phyloP scores from a whole-genome alignment of 2,888 invertebrate species.

The Venusia cambrica region DNA sequence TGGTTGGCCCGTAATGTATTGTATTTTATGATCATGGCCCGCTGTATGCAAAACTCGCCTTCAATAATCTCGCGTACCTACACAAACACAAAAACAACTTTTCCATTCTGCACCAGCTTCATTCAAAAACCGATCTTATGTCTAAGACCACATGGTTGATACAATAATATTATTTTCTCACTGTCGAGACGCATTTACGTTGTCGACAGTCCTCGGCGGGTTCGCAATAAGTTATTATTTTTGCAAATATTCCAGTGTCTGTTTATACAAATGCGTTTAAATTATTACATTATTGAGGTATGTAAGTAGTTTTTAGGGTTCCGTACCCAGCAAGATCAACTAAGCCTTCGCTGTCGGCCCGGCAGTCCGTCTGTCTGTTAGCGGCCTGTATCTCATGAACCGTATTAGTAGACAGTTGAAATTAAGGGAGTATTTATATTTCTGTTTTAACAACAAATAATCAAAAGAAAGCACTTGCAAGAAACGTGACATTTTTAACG shows the following conservation, averaged over 20 bases:
- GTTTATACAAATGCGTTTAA: constrained; percentile 46
- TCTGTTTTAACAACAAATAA: no score
- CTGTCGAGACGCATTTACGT: constrained; percentile 39
- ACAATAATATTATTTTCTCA: constrained; percentile 1
- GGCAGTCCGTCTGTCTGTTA: no score
- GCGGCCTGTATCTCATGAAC: no score
- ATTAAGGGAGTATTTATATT: no score
- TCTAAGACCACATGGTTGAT: constrained; percentile 15
- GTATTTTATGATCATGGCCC: constrained; percentile 69
- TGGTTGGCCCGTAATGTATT: constrained; percentile 65
- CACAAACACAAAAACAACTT: constrained; percentile 49
- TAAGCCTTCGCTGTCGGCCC: no score
- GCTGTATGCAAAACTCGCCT: constrained; percentile 73
- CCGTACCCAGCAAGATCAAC: background rate
- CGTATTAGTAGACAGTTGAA: no score
- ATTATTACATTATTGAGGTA: constrained; percentile 48
- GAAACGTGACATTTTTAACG: no score
- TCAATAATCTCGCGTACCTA: constrained; percentile 64
- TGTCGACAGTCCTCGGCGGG: constrained; percentile 50
- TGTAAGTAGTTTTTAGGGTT: constrained; percentile 11
- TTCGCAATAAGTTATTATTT: constrained; percentile 55
- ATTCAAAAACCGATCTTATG: constrained; percentile 36
- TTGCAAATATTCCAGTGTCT: constrained; percentile 64
- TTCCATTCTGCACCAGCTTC: constrained; percentile 34
- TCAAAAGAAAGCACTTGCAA: no score